Base-by-base conservation (phyloP, 2,888 invertebrate species). In the Calameuta pallipes region DNA sequence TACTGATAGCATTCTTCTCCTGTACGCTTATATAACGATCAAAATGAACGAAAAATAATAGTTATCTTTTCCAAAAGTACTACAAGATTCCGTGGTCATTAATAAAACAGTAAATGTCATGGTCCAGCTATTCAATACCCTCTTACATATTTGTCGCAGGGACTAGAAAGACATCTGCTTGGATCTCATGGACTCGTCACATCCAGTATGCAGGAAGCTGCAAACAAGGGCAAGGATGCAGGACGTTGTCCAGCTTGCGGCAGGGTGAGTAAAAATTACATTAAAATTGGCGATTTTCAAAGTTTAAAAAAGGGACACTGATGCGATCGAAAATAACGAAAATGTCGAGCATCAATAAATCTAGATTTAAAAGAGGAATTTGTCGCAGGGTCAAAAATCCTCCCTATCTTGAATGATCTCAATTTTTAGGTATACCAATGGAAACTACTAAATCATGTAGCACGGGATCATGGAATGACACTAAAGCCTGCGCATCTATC, bases 221-320 rank as follows among this genome's bases (percentile, higher is more conserved):
- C 98, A 73, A 98, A 98, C 91, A 97, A 96, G 91, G 97, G 97
- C 86, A 97, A 97, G 91, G 98, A 98, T 92, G 96, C 97, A 75
- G 98, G 98, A 78, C 94, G 98, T 82, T 98, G 98, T 94, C 98
- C 98, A 79, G 96, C 98, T 75, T 98, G 98, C 93, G 97, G 98
- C 92, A 95, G 97, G 93, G 98, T 98, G 91, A 93, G 94, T 91
- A 78, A 74, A 71, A 6, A 6, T 13, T n/a, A 3, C n/a, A 33
- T 71, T n/a, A 33, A 13, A n/a, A n/a, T 3, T 35, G n/a, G 34
- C 74, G 33, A 31, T 34, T 33, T 33, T 36, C 15, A 31, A 35
- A n/a, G 11, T 36, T 34, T 3, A 33, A 15, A 70, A 30, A 70
- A 70, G n/a, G 30, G 70, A 15, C 15, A 15, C 15, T 4, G 41